Base-by-base conservation (phyloP, 2,113 vertebrate species). In the Carettochelys insculpta region DNA sequence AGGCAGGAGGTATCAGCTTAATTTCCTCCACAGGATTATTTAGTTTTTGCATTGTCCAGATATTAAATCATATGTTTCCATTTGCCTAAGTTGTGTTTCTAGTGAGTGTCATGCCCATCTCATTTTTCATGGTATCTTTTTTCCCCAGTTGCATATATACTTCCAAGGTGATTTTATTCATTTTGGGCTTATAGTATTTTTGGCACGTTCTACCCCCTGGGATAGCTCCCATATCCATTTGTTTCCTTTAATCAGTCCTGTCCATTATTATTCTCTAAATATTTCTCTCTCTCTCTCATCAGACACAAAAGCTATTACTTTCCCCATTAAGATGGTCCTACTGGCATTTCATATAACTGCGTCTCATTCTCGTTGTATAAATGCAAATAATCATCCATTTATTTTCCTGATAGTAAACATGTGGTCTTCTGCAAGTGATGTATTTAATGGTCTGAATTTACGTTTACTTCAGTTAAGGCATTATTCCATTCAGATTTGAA, bases 161-260 rank as follows among this genome's bases (percentile, higher is more conserved):
- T 92, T 90, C 89, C 83, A 95, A 93, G 43, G 45, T 91, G 85
- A 80, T 80, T 91, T 80, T 45, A 88, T 83, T 77, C 24, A 85
- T 75, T 86, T 86, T 43, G 80, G 61, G 25, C 29, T 87, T 71
- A 61, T 53, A 85, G 22, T 34, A 91, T 61, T 89, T 94, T 48
- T 89, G 82, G 2, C 0, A 4, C 0, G 5, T 9, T 92, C 50
- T 3, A 1, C 92, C 90, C 58, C 65, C 65, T 1, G 11, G n/a
- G n/a, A 68, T 94, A 85, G 89, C 31, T 95, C 76, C n/a, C 6
- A 76, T 29, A 75, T n/a, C n/a, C 7, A 31, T 83, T 85, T 0
- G 89, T 92, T 88, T n/a, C 1, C 79, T 91, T 87, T 83, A 85
- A 51, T 93, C 58, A 89, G 87, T 65, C 29, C 19, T 92, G 25